Evolutionary conservation across 2,797 vertebrate genomes (phyloP), one percentile per base, ranked within the genome.

Genomic region (Leucoraja ocellata): DNA sequence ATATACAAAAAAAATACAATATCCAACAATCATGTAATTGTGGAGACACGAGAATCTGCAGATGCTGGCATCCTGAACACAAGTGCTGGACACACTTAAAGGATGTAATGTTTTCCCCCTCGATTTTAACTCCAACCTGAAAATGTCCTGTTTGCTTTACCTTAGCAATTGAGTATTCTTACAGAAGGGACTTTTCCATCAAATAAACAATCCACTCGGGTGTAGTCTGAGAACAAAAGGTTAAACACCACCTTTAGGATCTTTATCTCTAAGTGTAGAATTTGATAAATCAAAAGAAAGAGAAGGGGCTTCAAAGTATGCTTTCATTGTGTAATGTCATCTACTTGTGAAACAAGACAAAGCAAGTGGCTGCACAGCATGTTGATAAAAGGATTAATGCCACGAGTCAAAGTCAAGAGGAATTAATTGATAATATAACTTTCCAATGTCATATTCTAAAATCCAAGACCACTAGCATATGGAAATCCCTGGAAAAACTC

Each of bases 321-420:
- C 16, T 61, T 61, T 61, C 58, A 81, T 13, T 18, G 61, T 65
- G 58, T 13, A 86, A 63, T n/a, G 7, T 5, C 21, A 13, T 63
- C 83, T 2, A 86, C n/a, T 86, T 32, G 28, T n/a, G 5, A 58
- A 32, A 58, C 2, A 63, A 73, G 68, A 23, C 36, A 46, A 39
- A 71, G 36, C 68, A 25, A 73, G 32, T 25, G 36, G 4, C 65
- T 39, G 18, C 10, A 25, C 68, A 91, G 36, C 23, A 32, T 77
- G 10, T 10, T 90, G 36, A n/a, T 36, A 36, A 25, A 73, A 74
- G 21, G 10, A 91, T 91, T 46, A 91, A 91, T 74, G 11, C 68
- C 10, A 68, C 21, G 90, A 91, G 65, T 32, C 88, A 73, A 91
- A 91, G 32, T 91, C 21, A 91, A 36, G 68, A 74, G 71, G 32